A percentile compares a stretch with the other conserved stretches of the same genome.
Evolutionary conservation across 1,140 invertebrate species (phyloP).

Genomic region (Mamestra configurata): DNA sequence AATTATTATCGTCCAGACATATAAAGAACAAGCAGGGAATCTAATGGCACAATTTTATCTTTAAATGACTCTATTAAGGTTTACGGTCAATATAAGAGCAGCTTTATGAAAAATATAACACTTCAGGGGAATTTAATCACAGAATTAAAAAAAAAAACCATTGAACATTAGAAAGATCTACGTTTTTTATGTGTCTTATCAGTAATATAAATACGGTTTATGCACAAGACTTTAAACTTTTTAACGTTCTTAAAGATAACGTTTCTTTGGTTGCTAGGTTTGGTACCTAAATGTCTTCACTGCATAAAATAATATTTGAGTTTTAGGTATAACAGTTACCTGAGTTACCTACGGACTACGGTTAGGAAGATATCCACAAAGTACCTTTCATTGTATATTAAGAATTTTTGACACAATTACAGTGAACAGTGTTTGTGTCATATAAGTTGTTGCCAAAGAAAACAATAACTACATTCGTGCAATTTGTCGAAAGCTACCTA

Average conservation of each 20-base stretch:
- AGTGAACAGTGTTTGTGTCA: too few species aligned
- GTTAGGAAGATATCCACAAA: too few species aligned
- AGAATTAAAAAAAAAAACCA: conserved; percentile 13
- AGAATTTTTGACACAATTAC: too few species aligned
- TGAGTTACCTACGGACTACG: too few species aligned
- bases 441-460: too few species aligned
- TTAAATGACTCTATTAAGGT: conserved; percentile 65
- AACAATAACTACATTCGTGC: too few species aligned
- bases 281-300: too few species aligned
- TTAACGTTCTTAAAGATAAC: not conserved
- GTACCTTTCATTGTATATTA: too few species aligned
- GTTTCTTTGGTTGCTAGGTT: not conserved
- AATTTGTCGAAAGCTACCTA: too few species aligned
- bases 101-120: conserved; percentile 51
- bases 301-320: too few species aligned
- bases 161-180: conserved; percentile 6
- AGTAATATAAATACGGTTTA: conserved; percentile 21
- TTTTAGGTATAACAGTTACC: too few species aligned
- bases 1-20: conserved; percentile 62
- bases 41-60: conserved; percentile 72
- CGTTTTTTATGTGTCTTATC: conserved; percentile 15
- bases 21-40: conserved; percentile 64
- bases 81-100: conserved; percentile 66
- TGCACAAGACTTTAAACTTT: not conserved
- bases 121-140: conserved; percentile 43